Conservation (phyloP, 2,113 vertebrate species). For the Bostrychus sinensis region DNA sequence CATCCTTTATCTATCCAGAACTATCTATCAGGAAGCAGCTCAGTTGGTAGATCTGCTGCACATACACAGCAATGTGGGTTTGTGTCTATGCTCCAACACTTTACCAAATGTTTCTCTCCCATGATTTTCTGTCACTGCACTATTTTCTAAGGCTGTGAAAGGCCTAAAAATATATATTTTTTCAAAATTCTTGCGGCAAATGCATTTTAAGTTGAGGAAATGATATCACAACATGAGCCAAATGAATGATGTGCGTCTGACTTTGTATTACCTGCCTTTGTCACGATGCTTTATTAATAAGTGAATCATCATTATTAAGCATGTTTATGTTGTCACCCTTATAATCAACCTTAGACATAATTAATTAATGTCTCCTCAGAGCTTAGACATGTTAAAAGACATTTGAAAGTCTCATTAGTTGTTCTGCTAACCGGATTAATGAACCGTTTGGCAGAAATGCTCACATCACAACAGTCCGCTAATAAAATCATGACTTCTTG, state of each 20-base stretch:
- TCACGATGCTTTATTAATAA: conserved; percentile 19
- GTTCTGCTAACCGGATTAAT: conserved; percentile 69
- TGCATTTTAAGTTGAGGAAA: too few species aligned
- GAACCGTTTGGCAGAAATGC: conserved; percentile 40
- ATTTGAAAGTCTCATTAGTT: conserved; percentile 12
- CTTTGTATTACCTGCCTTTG: background rate
- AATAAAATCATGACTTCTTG: conserved; percentile 44
- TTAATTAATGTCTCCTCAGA: conserved; percentile 34
- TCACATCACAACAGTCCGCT: conserved; percentile 38
- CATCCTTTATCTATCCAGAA: too few species aligned
- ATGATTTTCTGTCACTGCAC: too few species aligned
- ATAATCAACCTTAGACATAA: conserved; percentile 50
- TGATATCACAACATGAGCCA: too few species aligned
- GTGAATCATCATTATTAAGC: conserved; percentile 24
- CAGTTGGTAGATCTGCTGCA: too few species aligned
- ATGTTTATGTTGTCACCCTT: conserved; percentile 48
- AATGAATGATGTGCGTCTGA: background rate
- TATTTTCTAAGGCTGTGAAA: too few species aligned
- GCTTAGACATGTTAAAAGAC: conserved; percentile 25
- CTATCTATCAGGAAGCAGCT: too few species aligned
- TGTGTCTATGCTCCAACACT: too few species aligned
- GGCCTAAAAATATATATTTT: too few species aligned
- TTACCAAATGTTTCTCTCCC: too few species aligned
- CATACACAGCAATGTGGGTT: too few species aligned
- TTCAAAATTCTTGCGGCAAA: too few species aligned